Evolutionary conservation across 2,113 vertebrate genomes (phyloP).

Genomic region (Cheilinus undulatus): DNA sequence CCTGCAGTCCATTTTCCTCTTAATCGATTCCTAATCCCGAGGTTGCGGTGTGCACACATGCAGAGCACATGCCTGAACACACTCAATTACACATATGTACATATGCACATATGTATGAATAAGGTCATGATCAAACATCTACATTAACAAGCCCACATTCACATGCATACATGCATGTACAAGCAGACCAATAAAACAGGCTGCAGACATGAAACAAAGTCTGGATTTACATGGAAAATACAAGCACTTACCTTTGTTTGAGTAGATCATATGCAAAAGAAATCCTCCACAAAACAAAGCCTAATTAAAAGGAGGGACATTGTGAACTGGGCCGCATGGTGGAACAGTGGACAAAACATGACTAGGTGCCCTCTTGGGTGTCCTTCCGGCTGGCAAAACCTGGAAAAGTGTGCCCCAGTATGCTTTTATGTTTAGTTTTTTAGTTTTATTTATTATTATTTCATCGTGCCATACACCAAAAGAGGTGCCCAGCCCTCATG

Average conservation of each 20-base stretch:
- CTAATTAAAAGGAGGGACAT: not conserved
- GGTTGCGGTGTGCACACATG: conserved; percentile 31
- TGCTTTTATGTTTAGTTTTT: too few species aligned
- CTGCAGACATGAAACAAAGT: not conserved
- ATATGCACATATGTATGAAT: not conserved
- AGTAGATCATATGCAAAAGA: conserved; percentile 25
- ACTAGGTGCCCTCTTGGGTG: too few species aligned
- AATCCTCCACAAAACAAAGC: conserved; percentile 13
- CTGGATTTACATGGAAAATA: not conserved
- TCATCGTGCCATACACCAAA: too few species aligned
- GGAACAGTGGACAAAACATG: too few species aligned
- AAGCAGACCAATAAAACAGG: not conserved
- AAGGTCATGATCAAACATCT: too few species aligned
- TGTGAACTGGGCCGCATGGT: too few species aligned
- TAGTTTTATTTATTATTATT: too few species aligned
- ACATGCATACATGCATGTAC: not conserved
- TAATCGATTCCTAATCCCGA: conserved; percentile 83
- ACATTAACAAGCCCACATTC: not conserved
- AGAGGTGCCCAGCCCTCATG: too few species aligned
- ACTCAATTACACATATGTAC: not conserved
- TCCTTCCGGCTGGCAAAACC: too few species aligned
- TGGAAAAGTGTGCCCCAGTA: too few species aligned
- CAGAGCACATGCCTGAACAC: conserved; percentile 31
- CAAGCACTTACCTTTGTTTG: too few species aligned
- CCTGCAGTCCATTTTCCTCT: conserved; percentile 72